Base-by-base conservation (phyloP, 2,797 vertebrate species). In the Sebastes trivittatus region DNA sequence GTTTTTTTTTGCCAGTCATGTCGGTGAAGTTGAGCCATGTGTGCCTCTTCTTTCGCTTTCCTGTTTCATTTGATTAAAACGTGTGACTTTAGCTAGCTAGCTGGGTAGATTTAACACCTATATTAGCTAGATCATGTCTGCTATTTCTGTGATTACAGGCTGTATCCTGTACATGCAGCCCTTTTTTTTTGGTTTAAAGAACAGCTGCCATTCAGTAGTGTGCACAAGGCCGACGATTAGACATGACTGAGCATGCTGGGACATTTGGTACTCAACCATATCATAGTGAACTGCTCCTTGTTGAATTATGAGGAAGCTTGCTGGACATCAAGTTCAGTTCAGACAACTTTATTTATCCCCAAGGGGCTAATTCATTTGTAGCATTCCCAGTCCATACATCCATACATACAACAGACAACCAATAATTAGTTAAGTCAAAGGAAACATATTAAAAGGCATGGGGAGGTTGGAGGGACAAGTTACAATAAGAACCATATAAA, bases 201-300 rank as follows among this genome's bases (percentile, higher is more conserved):
- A 42, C 67, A 87, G 78, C 84, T 86, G 83, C 74, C 32, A 32
- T 80, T 75, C 68, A 73, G 56, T 66, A 49, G 81, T 76, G 23
- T 76, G 77, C 36, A 36, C 60, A 74, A 81, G 84, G 81, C 89
- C 75, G 62, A 60, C 54, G 30, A 82, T 77, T 59, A 63, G 82
- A 89, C 88, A 75, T 82, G 87, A 87, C 77, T 59, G 63, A 80
- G 80, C 90, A 74, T 49, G 83, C 82, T 72, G 84, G 86, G 72
- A 87, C 89, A 86, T 90, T 83, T 69, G 85, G 86, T 88, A 1
- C 83, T 81, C 80, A 25, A 55, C 79, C 63, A 78, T 11, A 36
- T 18, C 5, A 36, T 18, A 38, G 38, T 74, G 79, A 54, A 16
- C 23, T 55, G 66, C 55, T 61, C 61, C 64, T 42, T 42, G 62